These are phyloP conservation scores for Gymnopithys bicolor DNA, from an alignment of 2,797 vertebrate genomes.

Conservation along the genomic window DNA sequence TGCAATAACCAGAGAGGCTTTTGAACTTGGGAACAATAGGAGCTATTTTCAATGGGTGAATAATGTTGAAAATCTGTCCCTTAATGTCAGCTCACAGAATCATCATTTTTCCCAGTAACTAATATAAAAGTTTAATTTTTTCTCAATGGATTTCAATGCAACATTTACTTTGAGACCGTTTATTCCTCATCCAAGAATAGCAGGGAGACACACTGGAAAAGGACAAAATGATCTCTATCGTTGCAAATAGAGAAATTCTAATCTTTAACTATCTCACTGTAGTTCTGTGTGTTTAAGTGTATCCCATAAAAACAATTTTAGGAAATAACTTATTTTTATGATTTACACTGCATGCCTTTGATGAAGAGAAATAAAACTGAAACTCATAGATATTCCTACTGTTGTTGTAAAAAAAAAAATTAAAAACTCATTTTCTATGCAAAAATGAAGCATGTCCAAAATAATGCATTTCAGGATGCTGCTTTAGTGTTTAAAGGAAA, in stretches of 20 bases:
- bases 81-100: slow-evolving; percentile 32
- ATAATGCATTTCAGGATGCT: neutral
- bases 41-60: slow-evolving; percentile 68
- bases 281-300: neutral
- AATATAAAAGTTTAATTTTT: slow-evolving; percentile 48
- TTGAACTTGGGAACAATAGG: slow-evolving; percentile 67
- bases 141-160: slow-evolving; percentile 56
- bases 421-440: neutral
- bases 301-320: neutral
- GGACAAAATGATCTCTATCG: slow-evolving; percentile 49
- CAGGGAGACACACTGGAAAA: slow-evolving; percentile 5
- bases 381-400: neutral
- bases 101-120: slow-evolving; percentile 57
- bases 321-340: neutral
- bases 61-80: slow-evolving; percentile 67
- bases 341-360: neutral
- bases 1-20: slow-evolving; percentile 62
- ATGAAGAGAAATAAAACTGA: neutral
- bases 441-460: neutral
- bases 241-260: slow-evolving; percentile 15
- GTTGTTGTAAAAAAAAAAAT: neutral
- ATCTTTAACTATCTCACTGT: neutral
- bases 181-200: slow-evolving; percentile 64
- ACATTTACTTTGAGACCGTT: slow-evolving; percentile 25
- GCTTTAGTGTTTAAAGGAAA: neutral